These are phyloP conservation scores for Elephas maximus DNA, from an alignment of 2,113 vertebrate genomes.

Conservation along the genomic window DNA sequence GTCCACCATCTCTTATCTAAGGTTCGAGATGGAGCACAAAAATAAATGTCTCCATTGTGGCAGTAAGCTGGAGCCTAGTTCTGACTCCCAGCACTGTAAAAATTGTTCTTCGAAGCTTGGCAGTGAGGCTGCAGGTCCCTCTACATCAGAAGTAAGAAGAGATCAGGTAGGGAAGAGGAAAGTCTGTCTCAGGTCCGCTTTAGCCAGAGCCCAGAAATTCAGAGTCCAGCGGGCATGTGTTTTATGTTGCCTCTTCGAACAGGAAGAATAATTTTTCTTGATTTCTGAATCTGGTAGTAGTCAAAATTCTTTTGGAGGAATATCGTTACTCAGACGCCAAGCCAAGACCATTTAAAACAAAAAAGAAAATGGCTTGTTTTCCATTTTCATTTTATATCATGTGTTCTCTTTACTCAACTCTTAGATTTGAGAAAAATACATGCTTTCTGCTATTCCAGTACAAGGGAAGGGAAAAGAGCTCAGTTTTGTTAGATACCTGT, in stretches of 20 bases:
- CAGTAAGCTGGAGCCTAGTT: background rate
- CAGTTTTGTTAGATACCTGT: background rate
- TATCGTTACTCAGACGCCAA: background rate
- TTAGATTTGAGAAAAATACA: background rate
- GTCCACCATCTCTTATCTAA: background rate
- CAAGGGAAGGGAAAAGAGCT: background rate
- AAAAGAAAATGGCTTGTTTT: background rate
- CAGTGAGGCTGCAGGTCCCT: background rate
- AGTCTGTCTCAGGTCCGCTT: background rate
- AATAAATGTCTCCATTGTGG: background rate
- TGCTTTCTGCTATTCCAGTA: background rate
- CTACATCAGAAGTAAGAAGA: background rate
- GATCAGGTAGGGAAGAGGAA: conserved; percentile 65
- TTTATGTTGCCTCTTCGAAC: background rate
- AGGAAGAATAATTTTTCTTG: background rate
- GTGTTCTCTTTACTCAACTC: conserved; percentile 11
- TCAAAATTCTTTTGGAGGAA: background rate
- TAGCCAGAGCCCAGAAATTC: background rate
- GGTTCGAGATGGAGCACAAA: conserved; percentile 59
- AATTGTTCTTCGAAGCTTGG: background rate
- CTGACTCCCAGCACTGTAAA: background rate
- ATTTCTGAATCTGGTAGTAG: background rate
- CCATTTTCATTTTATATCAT: background rate
- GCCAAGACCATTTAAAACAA: background rate
- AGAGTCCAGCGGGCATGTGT: background rate